Evolutionary conservation across 2,888 invertebrate species (phyloP), one percentile per base, ranked within the genome.

Genomic region (Monopis laevigella): DNA sequence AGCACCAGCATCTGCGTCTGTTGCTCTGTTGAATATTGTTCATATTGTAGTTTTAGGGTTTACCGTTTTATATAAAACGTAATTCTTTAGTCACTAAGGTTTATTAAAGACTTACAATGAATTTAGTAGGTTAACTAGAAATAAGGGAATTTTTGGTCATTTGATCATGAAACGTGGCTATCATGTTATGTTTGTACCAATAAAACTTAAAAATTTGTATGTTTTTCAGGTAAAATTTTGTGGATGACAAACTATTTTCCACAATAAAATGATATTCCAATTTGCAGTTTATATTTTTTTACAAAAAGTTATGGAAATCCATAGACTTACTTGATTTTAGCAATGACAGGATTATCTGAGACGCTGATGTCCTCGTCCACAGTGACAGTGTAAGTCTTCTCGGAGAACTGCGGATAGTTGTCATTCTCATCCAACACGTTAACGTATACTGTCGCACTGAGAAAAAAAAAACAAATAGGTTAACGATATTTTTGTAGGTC

Each of bases 371-470:
- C 95, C 68, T 98, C 98, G 2, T 90, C 88, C 0, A 95, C 87
- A 36, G 88, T 87, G 0, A 94, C 90, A 0, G 92, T 90, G 67
- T 96, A 96, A 0, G 93, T 92, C 49, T 93, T 85, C 66, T 95
- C 93, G 38, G 90, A 89, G 68, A 96, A 96, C 65, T 96, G 94
- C 0, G 96, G 96, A 65, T 94, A 94, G 65, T 96, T 96, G 71
- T 96, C 96, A 56, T 94, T 94, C 61, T 95, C 96, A 53, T 96
- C 96, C 39, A 92, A 65, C 4, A 96, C 85, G 49, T 88, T 88
- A 19, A 96, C 88, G 47, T 91, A 84, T 27, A 96, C 86, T 18
- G 90, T 92, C 0, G 96, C 92, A 28, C 86, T 84, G 61, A 2
- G 60, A 55, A 38, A 43, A 42, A 45, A 24, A 29, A 27, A 27